Conservation (phyloP, 2,113 vertebrate genomes). For the Zootoca vivipara region DNA sequence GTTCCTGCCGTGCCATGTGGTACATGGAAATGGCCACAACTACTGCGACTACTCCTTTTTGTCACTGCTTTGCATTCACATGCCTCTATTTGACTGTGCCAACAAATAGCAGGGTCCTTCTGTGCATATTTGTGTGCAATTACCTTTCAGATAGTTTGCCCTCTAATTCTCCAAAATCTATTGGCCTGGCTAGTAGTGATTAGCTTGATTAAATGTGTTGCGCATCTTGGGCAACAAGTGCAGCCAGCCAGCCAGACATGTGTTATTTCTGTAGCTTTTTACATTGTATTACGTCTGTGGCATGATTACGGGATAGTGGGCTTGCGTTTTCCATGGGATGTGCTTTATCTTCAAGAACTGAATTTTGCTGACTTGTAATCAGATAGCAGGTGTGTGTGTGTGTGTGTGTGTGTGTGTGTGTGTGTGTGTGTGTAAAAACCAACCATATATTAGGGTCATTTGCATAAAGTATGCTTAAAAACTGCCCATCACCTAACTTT, state of each 20-base stretch:
- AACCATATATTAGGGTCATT: background rate
- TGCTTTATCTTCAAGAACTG: background rate
- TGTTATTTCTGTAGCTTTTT: accelerated
- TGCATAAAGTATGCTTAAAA: constrained; percentile 1
- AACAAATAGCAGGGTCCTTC: background rate
- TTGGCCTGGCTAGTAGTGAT: background rate
- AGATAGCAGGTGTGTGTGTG: background rate
- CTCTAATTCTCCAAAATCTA: background rate
- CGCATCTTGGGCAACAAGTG: background rate
- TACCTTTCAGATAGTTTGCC: background rate
- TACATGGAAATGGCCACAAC: background rate
- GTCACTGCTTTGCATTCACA: accelerated
- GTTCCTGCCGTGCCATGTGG: background rate
- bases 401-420: no score
- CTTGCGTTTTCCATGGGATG: background rate
- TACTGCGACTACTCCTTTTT: background rate
- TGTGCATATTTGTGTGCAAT: background rate
- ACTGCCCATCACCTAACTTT: background rate
- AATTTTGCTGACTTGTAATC: background rate
- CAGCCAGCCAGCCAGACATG: background rate
- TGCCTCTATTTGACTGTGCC: background rate
- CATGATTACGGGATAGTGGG: background rate
- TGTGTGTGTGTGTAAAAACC: background rate
- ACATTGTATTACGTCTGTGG: accelerated
- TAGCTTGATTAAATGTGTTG: background rate